A percentile compares a stretch with the other conserved stretches of the same genome.
Evolutionary conservation across 64 coral and sea anemone genomes (phyloP).

Genomic region (Trachythela sp.): DNA sequence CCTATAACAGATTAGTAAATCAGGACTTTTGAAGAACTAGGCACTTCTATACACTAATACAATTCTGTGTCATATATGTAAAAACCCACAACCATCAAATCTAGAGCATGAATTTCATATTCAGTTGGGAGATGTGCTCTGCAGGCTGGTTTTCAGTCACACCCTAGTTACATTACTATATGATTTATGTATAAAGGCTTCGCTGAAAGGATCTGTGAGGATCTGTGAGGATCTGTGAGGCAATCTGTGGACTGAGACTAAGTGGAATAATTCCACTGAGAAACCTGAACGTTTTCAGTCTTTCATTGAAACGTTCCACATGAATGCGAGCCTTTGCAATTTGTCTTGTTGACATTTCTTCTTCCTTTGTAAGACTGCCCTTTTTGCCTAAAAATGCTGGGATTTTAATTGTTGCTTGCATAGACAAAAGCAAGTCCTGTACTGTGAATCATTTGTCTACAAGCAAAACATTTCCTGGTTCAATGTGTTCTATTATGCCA

Average conservation of each 20-base stretch:
- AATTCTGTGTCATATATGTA: too few species aligned
- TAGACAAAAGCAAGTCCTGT: constrained; percentile 42
- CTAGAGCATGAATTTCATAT: too few species aligned
- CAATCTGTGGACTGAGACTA: constrained; percentile 5
- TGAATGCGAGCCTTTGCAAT: constrained; percentile 47
- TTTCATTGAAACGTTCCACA: constrained; percentile 61
- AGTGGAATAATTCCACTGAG: constrained; percentile 49
- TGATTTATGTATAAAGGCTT: constrained; percentile 19
- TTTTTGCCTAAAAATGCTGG: constrained; percentile 43
- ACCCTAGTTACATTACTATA: too few species aligned
- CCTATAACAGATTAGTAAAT: too few species aligned
- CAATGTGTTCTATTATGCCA: constrained; percentile 35
- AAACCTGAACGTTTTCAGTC: constrained; percentile 56
- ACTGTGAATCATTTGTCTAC: constrained; percentile 55
- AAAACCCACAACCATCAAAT: too few species aligned
- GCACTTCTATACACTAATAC: too few species aligned
- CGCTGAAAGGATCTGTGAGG: too few species aligned
- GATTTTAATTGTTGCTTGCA: constrained; percentile 42
- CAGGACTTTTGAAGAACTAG: too few species aligned
- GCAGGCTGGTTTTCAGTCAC: too few species aligned
- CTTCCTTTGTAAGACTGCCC: constrained; percentile 38
- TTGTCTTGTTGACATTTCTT: constrained; percentile 23
- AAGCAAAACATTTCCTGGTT: constrained; percentile 26
- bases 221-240: constrained; percentile 33
- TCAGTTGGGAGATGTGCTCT: too few species aligned